These are phyloP conservation scores for Stegastes partitus DNA, from an alignment of 2,113 vertebrate genomes.

Conservation along the genomic window DNA sequence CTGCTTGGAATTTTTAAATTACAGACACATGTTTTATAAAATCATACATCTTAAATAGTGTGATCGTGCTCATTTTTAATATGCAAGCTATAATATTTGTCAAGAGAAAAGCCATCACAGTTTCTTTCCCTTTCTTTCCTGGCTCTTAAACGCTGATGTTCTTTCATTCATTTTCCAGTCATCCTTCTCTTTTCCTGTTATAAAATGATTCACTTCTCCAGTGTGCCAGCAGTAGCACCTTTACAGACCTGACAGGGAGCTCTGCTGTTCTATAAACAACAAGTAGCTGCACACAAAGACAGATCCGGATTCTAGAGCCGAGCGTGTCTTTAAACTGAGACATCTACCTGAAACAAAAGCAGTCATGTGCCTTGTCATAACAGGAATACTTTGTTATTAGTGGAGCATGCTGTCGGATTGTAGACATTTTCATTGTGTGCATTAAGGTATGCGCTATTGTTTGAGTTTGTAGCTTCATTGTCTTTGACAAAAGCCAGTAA, in stretches of 20 bases:
- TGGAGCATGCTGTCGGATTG: background rate
- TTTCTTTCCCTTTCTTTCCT: background rate
- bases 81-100: no score
- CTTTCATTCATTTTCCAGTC: slow-evolving; percentile 21
- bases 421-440: slow-evolving; percentile 6
- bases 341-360: slow-evolving; percentile 22
- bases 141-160: background rate
- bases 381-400: slow-evolving; percentile 8
- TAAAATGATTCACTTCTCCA: slow-evolving; percentile 1
- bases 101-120: no score
- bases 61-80: no score
- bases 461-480: background rate
- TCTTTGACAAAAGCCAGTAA: background rate
- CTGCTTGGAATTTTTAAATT: background rate
- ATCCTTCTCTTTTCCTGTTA: slow-evolving; percentile 20
- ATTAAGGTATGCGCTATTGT: background rate
- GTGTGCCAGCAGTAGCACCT: slow-evolving; percentile 4
- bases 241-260: slow-evolving; percentile 15
- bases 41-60: background rate
- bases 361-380: background rate
- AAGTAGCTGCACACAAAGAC: slow-evolving; percentile 6
- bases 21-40: background rate
- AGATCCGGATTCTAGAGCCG: slow-evolving; percentile 8
- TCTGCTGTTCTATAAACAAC: slow-evolving; percentile 32
- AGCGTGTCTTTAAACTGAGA: background rate